phyloP scores from a whole-genome alignment of 2,113 vertebrate species.

The Rhinoderma darwinii region DNA sequence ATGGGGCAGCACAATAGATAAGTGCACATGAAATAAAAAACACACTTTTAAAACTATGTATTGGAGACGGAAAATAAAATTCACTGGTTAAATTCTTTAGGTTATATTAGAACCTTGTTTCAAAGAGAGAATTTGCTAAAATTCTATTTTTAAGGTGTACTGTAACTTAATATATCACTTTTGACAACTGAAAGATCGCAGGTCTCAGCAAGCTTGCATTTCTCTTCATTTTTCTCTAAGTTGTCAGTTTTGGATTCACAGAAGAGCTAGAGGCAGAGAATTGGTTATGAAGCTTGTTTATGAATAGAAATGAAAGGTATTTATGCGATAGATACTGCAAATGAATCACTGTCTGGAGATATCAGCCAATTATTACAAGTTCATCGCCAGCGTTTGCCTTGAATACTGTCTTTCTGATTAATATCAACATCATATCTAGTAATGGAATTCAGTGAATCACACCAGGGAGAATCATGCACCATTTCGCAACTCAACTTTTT shows the following conservation, averaged over 20 bases:
- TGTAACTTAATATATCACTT: neutral
- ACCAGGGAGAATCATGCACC: neutral
- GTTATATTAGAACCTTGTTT: neutral
- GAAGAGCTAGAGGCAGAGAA: slow-evolving; percentile 17
- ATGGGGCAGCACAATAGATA: neutral
- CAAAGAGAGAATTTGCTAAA: neutral
- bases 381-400: neutral
- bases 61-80: neutral
- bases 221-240: neutral
- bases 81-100: neutral
- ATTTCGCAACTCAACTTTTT: neutral
- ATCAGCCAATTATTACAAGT: neutral
- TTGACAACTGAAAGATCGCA: slow-evolving; percentile 21
- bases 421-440: neutral
- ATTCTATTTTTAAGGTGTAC: neutral
- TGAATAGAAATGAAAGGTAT: neutral
- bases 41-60: neutral
- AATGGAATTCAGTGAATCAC: neutral
- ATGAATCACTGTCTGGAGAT: neutral
- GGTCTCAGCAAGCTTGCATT: slow-evolving; percentile 5
- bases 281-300: slow-evolving; percentile 8
- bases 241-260: slow-evolving; percentile 26
- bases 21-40: neutral
- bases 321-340: neutral
- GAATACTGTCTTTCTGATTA: neutral